Evolutionary conservation across 2,113 vertebrate genomes (phyloP).

Genomic region (Emydocephalus ijimae): DNA sequence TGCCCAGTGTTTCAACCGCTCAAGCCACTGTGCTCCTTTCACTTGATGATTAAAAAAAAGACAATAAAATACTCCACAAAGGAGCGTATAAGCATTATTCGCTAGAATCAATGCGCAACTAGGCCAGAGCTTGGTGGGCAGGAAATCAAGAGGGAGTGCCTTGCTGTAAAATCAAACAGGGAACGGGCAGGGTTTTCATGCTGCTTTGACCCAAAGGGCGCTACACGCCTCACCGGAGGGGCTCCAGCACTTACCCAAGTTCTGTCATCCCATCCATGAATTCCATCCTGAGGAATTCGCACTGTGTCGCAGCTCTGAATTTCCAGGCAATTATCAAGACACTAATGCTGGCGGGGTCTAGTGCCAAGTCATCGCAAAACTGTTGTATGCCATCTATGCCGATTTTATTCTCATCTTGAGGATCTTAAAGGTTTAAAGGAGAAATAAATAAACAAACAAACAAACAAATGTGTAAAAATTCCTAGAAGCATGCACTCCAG

Average conservation of each 20-base stretch:
- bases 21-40: not conserved
- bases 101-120: not conserved
- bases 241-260: constrained; percentile 73
- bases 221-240: not conserved
- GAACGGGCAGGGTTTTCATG: not conserved
- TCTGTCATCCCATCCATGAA: constrained; percentile 85
- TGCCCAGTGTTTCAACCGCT: not conserved
- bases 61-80: not conserved
- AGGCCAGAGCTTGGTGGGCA: not conserved
- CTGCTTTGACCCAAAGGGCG: not conserved
- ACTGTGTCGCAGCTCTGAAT: constrained; percentile 83
- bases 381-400: constrained; percentile 86
- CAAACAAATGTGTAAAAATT: not conserved
- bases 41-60: not conserved
- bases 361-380: constrained; percentile 82
- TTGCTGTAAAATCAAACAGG: not conserved
- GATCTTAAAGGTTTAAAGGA: constrained; percentile 70
- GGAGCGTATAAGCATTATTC: not conserved
- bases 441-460: constrained; percentile 5
- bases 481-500: not conserved
- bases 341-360: constrained; percentile 82
- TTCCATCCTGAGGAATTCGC: constrained; percentile 82
- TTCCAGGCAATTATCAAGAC: constrained; percentile 85
- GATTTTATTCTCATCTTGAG: constrained; percentile 87
- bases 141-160: not conserved